Evolutionary conservation across 2,113 vertebrate genomes (phyloP), one percentile per base, ranked within the genome.

Genomic region (Progne subis): DNA sequence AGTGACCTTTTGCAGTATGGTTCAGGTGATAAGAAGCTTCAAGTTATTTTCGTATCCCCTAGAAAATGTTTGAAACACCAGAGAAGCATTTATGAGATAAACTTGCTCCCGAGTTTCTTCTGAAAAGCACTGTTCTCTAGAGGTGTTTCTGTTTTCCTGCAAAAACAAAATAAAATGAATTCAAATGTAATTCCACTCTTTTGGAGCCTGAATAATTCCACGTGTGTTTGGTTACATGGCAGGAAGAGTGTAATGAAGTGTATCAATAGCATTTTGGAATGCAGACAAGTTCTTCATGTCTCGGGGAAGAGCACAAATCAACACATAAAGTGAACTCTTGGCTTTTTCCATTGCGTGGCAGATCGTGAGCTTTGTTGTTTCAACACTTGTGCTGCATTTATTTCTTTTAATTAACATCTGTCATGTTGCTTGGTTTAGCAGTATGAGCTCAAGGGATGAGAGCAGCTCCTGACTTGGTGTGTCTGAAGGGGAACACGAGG

Each of bases 1-100:
- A 81, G 43, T 88, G 71, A 95, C 88, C 82, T 94, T 88, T 77
- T 59, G 37, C 60, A 34, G 49, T 41, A 41, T 9, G 53, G 85
- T 83, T 97, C 76, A 93, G 64, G 68, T 94, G 64, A 74, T 47
- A 81, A 91, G 88, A 82, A 64, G 34, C 32, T 88, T 78, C 39
- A 49, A 81, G 79, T 88, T 91, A 65, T 78, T 93, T 94, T 90
- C 90, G 32, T 93, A 90, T 78, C 64, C 24, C 55, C 44, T 41
- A 25, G 46, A 72, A 94, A 71, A 90, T 14, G 9, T 74, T 78
- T 90, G 76, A 88, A 94, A 60, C 37, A 31, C 11, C 28, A 52
- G 60, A 63, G 47, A 39, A 41, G 17, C 39, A 14, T 79, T 80
- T 37, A 34, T 21, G 32, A 69, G 46, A 57, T 37, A 44, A 76